Base-by-base conservation (phyloP, 2,888 invertebrate species). In the Thymelicus acteon region DNA sequence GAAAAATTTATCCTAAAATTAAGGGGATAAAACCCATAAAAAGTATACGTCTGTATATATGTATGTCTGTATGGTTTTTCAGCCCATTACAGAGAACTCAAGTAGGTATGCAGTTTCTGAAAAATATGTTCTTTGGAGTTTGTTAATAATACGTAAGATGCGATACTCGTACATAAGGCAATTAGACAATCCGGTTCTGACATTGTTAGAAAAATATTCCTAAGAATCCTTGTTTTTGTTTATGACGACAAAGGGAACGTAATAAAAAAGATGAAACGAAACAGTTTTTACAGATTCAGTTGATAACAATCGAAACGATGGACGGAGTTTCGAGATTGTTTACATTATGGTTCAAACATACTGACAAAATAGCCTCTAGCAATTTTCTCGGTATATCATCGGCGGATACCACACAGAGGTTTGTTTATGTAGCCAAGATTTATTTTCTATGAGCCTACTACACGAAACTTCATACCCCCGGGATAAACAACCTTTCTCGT, bases 401-500 rank as follows among this genome's bases (percentile, higher is more conserved):
- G 71, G 73, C 61, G 65, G 66, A 71, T 71, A 60, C 60, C 60
- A 72, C 69, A 63, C 71, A 71, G 64, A 71, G 68, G 72, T 67
- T 65, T 70, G 68, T 67, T 64, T 71, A 54, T 74, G 65, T 75
- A 72, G 67, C 72, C 67, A 69, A 75, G 77, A 76, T 77, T 78
- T 78, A 76, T 74, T 74, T 73, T 76, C 75, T 78, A 77, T 79
- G 76, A 75, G 77, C 77, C 79, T 76, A 76, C 75, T 74, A 79
- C 77, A 78, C 73, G 74, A 77, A 80, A 77, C 76, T 79, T 80
- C 79, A 75, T 79, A 75, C 79, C 80, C 78, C 58, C 72, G 76
- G 79, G 79, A 77, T 77, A 79, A 76, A 75, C 68, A 78, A 74
- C 77, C 78, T 77, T 80, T 81, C 79, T 77, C 77, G 77, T 78